Evolutionary conservation across 37 sponge, comb jelly and placozoan species (phyloP), one percentile per base, ranked within the genome.

Genomic region (Beroe forskalii): DNA sequence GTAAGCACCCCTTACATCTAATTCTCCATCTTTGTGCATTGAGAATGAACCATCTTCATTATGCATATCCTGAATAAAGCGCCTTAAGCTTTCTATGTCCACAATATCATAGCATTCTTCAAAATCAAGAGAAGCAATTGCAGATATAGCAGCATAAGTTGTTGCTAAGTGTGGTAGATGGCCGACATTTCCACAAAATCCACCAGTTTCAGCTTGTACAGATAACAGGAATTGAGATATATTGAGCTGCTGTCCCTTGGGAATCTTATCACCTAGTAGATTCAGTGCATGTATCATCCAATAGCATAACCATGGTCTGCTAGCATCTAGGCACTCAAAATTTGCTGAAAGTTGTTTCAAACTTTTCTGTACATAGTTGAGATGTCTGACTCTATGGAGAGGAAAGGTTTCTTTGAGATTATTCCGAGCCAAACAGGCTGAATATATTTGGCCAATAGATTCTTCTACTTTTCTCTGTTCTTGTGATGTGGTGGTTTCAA

Each of bases 21-120:
- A 67, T 83, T 97, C 99, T 37, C 99, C 99, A 92, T 96, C 99
- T 22, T 91, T 76, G 86, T 97, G 99, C 96, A 97, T 96, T 35
- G 93, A 90, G 41, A 94, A 96, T 23, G 95, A 91, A 4, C 99
- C 99, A 86, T 95, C 95, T 20, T 38, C 33, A 76, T 93, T 95
- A 48, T 94, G 94, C 93, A 94, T 62, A 20, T 66, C 83, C 4
- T 62, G 40, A 41, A 97, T 67, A 62, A 93, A 96, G 31, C 19
- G 24, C 40, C 1, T 38, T 30, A 76, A 43, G 32, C 12, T 61
- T 2, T 25, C 76, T 92, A 92, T 93, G 63, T 95, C 92, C 75
- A 97, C 94, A 25, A 76, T 91, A 19, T 90, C 55, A 90, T 94
- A 96, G 4, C 95, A 97, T 40, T 93, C 93, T 33, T 92, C 90